Base-by-base conservation (phyloP, 1,140 invertebrate genomes). In the Spodoptera litura region DNA sequence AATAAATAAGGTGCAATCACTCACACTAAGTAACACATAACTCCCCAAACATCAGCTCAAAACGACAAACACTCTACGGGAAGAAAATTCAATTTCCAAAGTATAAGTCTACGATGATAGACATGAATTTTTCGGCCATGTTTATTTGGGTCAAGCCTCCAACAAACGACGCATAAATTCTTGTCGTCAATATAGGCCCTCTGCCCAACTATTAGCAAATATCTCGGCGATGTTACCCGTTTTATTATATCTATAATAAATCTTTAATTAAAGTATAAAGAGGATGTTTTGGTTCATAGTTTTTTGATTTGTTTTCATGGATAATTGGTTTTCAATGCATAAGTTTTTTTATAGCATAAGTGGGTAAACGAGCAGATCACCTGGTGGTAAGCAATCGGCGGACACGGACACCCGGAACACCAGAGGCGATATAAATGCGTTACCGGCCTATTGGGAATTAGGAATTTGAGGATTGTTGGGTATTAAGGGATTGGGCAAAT, bases 101-200 rank as follows among this genome's bases (percentile, higher is more conserved):
- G 83, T 86, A 85, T 81, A 85, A 83, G 70, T 75, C 71, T 66
- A 72, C 61, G 72, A 81, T 85, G 86, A 86, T 75, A 79, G 77
- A 81, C 82, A 77, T 81, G 78, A 86, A 81, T 88, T 86, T 85
- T 82, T 87, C 79, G 78, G 59, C 79, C 79, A 80, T 89, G 87
- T 89, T 90, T 89, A 86, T 85, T 85, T 85, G 83, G 82, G 87
- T 87, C 85, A 87, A 84, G 79, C 68, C 79, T 80, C 78, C 68
- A 84, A 86, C 78, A 77, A 44, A 80, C 62, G 77, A 81, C 80
- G 83, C 85, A 85, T 85, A 84, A 89, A 75, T 85, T 85, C 80
- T 81, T 72, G 71, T 68, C 80, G 61, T 56, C 76, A 84, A 86
- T 84, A 84, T 75, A 59, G 62, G 79, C 86, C 61, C 82, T 78